phyloP scores from a whole-genome alignment of 2,113 vertebrate species.

The Ptyas mucosa region DNA sequence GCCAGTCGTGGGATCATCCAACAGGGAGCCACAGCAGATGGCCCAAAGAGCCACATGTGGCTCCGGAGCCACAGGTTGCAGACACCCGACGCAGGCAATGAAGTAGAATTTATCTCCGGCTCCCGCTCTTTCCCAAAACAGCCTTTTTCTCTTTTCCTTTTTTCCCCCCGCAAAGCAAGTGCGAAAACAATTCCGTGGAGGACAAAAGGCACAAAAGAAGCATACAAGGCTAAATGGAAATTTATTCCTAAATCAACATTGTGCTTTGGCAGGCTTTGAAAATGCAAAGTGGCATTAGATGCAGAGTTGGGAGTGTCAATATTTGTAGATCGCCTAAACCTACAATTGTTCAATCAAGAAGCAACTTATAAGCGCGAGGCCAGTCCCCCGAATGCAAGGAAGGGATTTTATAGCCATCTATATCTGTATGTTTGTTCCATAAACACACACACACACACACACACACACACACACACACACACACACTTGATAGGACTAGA shows the following conservation, averaged over 20 bases:
- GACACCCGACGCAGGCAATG: neutral
- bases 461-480: too few species aligned
- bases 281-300: neutral
- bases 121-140: neutral
- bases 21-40: too few species aligned
- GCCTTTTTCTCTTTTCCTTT: neutral
- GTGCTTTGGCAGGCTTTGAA: neutral
- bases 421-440: too few species aligned
- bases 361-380: neutral
- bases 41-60: too few species aligned
- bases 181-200: accelerated
- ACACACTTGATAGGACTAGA: neutral
- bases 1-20: too few species aligned
- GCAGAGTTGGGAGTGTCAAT: neutral
- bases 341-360: accelerated
- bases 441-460: neutral
- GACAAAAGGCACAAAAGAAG: neutral
- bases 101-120: neutral
- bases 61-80: too few species aligned
- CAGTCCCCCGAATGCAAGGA: accelerated
- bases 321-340: accelerated
- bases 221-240: neutral
- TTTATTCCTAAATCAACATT: neutral
- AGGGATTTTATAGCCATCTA: neutral
- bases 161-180: neutral